Evolutionary conservation across 2,797 vertebrate species (phyloP).

Genomic region (Tadarida brasiliensis): DNA sequence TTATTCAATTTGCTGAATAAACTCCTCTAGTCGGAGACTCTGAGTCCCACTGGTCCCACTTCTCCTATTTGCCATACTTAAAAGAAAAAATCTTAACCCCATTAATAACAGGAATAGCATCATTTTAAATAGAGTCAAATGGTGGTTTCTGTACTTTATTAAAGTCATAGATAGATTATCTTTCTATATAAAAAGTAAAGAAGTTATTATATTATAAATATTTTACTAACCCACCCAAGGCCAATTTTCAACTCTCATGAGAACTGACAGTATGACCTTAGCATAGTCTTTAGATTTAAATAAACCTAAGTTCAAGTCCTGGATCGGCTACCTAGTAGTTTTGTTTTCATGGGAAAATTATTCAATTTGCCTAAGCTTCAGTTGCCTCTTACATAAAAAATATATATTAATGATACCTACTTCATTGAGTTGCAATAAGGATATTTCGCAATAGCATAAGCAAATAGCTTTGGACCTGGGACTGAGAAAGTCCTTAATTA

Average conservation of each 20-base stretch:
- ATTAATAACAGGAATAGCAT: background rate
- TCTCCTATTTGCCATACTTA: background rate
- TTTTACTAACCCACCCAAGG: background rate
- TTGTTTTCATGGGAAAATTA: slow-evolving; percentile 56
- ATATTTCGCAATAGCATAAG: slow-evolving; percentile 46
- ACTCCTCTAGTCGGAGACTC: background rate
- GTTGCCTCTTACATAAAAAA: background rate
- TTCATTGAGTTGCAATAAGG: background rate
- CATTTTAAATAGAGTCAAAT: slow-evolving; percentile 54
- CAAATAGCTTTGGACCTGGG: background rate
- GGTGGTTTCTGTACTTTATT: slow-evolving; percentile 43
- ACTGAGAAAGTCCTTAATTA: slow-evolving; percentile 23
- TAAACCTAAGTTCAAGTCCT: slow-evolving; percentile 29
- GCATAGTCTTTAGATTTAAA: slow-evolving; percentile 37
- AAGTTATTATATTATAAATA: slow-evolving; percentile 25
- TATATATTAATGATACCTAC: background rate
- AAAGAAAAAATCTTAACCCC: slow-evolving; percentile 59
- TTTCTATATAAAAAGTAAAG: slow-evolving; percentile 18
- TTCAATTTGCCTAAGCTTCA: slow-evolving; percentile 33
- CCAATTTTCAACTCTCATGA: background rate
- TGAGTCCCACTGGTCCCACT: background rate
- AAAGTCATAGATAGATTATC: slow-evolving; percentile 42
- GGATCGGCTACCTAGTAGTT: background rate
- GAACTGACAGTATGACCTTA: background rate
- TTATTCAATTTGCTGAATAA: background rate